Conservation (phyloP, 2,888 invertebrate genomes). For the Adineta ricciae region DNA sequence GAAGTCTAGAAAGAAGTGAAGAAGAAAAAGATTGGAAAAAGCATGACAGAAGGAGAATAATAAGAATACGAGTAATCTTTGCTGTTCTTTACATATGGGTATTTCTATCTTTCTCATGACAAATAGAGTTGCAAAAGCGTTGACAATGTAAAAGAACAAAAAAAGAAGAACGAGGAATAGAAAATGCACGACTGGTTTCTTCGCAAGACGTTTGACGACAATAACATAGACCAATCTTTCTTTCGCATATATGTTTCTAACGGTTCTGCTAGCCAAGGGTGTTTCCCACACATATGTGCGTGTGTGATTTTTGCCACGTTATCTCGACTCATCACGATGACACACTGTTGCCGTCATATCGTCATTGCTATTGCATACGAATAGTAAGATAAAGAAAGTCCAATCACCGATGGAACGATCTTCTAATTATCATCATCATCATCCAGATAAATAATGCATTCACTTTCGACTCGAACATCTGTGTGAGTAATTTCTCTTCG, state of each 20-base stretch:
- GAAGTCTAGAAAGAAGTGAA: background rate
- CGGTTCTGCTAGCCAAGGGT: background rate
- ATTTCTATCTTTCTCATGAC: background rate
- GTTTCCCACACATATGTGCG: background rate
- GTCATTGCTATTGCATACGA: background rate
- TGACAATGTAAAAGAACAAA: background rate
- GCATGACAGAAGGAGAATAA: background rate
- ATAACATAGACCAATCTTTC: background rate
- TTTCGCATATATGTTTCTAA: background rate
- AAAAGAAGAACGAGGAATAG: background rate
- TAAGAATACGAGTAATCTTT: background rate
- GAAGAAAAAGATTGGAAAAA: background rate
- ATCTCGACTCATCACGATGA: background rate
- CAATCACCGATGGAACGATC: background rate
- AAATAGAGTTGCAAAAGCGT: background rate
- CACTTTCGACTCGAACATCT: background rate
- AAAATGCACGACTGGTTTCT: background rate
- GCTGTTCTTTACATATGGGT: background rate
- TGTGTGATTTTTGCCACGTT: background rate
- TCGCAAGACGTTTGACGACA: background rate
- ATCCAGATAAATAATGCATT: background rate
- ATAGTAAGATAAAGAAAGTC: background rate
- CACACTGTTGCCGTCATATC: background rate
- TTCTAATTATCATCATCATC: background rate
- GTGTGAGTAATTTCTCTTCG: background rate